These are phyloP conservation scores for Myrmecophaga tridactyla DNA, from an alignment of 2,113 vertebrate genomes.

Conservation along the genomic window DNA sequence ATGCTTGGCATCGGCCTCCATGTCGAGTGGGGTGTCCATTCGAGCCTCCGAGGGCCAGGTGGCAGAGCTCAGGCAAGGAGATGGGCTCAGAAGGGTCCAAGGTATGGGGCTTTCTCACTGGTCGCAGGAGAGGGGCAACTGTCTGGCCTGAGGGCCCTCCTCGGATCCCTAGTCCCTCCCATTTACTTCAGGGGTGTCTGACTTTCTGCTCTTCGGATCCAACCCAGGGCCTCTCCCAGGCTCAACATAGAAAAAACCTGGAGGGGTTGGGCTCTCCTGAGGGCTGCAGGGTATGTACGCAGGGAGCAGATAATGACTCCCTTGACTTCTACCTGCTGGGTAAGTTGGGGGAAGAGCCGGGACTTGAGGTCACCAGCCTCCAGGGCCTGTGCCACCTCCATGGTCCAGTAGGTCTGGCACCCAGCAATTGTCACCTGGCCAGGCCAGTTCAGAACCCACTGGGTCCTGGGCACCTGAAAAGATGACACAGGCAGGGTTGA, in stretches of 20 bases:
- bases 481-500: not conserved
- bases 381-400: constrained; percentile 90
- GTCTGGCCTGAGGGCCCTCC: not conserved
- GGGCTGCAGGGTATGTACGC: not conserved
- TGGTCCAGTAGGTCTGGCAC: constrained; percentile 94
- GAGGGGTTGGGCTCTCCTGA: not conserved
- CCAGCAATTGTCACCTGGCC: constrained; percentile 97
- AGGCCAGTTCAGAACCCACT: constrained; percentile 94
- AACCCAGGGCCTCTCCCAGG: not conserved
- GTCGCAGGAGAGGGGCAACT: not conserved
- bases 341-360: constrained; percentile 89
- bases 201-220: not conserved
- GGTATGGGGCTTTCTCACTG: not conserved
- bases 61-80: not conserved
- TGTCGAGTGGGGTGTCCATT: accelerated
- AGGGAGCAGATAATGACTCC: not conserved
- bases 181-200: not conserved
- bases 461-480: constrained; percentile 81
- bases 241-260: not conserved
- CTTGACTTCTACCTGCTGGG: constrained; percentile 84
- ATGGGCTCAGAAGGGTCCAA: not conserved
- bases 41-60: not conserved
- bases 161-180: not conserved
- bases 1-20: not conserved
- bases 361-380: constrained; percentile 84